Percentiles rank a stretch among this genome's conserved stretches.
phyloP scores from a whole-genome alignment of 2,888 invertebrate species.

The Cetonia aurata region DNA sequence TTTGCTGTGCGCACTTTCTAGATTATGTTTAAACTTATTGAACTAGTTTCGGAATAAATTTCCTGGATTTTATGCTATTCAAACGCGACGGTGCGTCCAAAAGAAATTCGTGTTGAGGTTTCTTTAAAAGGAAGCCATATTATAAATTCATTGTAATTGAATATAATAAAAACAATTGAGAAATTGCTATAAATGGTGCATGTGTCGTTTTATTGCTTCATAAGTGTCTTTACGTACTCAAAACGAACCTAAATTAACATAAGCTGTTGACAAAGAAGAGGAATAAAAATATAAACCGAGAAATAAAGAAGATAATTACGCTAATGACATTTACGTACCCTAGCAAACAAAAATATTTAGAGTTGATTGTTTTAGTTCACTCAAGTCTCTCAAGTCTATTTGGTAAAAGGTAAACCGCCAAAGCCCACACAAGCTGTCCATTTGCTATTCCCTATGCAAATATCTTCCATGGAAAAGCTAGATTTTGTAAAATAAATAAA shows the following conservation, averaged over 20 bases:
- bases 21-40: background rate
- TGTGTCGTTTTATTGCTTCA: too few relatives aligned
- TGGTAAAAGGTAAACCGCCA: background rate
- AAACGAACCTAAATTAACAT: background rate
- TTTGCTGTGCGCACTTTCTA: slow-evolving; percentile 24
- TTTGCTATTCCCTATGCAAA: slow-evolving; percentile 31
- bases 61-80: background rate
- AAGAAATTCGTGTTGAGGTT: too few relatives aligned
- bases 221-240: background rate
- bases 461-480: slow-evolving; percentile 12
- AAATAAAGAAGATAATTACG: background rate
- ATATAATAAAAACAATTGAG: background rate
- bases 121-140: too few relatives aligned
- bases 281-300: background rate
- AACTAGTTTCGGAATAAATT: slow-evolving; percentile 23
- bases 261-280: background rate
- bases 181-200: too few relatives aligned
- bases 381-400: slow-evolving; percentile 3
- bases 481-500: slow-evolving; percentile 32
- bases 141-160: too few relatives aligned
- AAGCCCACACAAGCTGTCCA: slow-evolving; percentile 26
- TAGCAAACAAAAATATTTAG: background rate
- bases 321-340: background rate
- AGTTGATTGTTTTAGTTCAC: slow-evolving; percentile 20
- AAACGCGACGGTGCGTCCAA: too few relatives aligned